Conservation (phyloP, 2,888 invertebrate genomes). For the Syritta pipiens region DNA sequence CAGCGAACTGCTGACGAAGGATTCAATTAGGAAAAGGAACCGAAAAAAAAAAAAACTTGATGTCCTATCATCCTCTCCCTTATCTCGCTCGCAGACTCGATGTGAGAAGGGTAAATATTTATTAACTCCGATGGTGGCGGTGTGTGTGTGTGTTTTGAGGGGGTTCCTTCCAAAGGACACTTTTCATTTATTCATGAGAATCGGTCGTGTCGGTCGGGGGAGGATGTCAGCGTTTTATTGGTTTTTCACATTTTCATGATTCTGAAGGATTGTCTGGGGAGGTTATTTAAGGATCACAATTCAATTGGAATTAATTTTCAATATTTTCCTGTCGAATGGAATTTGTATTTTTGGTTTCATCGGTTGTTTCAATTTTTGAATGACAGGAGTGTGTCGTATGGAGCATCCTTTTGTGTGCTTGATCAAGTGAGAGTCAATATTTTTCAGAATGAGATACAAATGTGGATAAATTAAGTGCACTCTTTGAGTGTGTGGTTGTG, state of each 20-base stretch:
- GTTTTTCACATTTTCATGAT: constrained; percentile 19
- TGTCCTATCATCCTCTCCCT: too few species aligned
- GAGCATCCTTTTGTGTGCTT: too few species aligned
- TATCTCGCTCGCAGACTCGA: constrained; percentile 18
- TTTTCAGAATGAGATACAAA: too few species aligned
- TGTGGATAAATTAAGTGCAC: too few species aligned
- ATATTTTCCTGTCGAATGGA: constrained; percentile 12
- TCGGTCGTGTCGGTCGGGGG: constrained; percentile 16
- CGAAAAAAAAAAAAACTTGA: constrained; percentile 41
- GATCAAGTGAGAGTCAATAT: too few species aligned
- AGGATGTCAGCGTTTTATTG: constrained; percentile 28
- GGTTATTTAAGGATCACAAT: constrained; percentile 29
- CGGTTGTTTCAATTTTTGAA: too few species aligned
- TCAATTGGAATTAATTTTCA: constrained; percentile 39
- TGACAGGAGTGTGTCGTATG: too few species aligned
- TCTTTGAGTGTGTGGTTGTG: too few species aligned
- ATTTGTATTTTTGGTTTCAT: too few species aligned
- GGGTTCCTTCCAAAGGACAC: constrained; percentile 18
- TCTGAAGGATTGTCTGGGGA: background rate
- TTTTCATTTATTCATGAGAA: constrained; percentile 67
- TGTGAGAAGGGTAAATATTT: constrained; percentile 69
- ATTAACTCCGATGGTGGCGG: constrained; percentile 65
- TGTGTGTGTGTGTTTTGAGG: constrained; percentile 16
- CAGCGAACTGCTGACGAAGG: constrained; percentile 49
- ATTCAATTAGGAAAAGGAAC: constrained; percentile 63